Percentiles rank a stretch among this genome's conserved stretches.
These are phyloP conservation scores for Oplegnathus fasciatus DNA, from an alignment of 2,113 vertebrate genomes.

Conservation along the genomic window DNA sequence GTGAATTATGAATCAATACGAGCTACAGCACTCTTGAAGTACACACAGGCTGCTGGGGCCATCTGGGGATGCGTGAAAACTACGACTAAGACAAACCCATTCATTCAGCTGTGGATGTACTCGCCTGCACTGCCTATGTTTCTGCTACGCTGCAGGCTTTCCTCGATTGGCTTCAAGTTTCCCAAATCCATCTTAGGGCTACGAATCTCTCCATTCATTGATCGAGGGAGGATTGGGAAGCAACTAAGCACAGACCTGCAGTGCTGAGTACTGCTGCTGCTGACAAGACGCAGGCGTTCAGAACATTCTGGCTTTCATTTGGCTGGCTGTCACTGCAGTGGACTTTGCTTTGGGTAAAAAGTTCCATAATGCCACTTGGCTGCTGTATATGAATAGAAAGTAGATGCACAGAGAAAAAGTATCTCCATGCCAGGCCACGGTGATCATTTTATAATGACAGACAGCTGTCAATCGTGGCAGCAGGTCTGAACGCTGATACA, in stretches of 20 bases:
- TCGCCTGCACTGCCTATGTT: not conserved
- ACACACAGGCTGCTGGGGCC: conserved; percentile 50
- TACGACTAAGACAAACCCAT: conserved; percentile 48
- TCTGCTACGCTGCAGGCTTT: conserved; percentile 47
- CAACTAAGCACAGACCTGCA: conserved; percentile 26
- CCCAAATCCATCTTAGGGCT: conserved; percentile 45
- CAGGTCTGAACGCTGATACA: too few relatives aligned
- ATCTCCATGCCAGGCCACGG: not conserved
- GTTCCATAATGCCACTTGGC: not conserved
- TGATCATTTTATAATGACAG: conserved; percentile 7
- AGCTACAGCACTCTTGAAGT: conserved; percentile 32
- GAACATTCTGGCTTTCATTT: conserved; percentile 3
- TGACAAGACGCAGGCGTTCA: conserved; percentile 22
- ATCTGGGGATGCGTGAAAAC: conserved; percentile 51
- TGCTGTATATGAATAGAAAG: conserved; percentile 15
- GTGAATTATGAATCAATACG: conserved; percentile 74
- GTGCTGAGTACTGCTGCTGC: conserved; percentile 37
- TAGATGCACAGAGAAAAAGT: not conserved
- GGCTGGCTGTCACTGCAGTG: not conserved
- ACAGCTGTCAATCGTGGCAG: conserved; percentile 33
- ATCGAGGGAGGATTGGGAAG: conserved; percentile 39
- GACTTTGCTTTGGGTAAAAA: conserved; percentile 19
- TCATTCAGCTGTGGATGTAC: conserved; percentile 42
- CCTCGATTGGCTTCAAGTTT: conserved; percentile 43
- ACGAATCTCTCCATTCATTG: conserved; percentile 29